phyloP scores from a whole-genome alignment of 2,888 invertebrate species.

The Dromius quadrimaculatus region DNA sequence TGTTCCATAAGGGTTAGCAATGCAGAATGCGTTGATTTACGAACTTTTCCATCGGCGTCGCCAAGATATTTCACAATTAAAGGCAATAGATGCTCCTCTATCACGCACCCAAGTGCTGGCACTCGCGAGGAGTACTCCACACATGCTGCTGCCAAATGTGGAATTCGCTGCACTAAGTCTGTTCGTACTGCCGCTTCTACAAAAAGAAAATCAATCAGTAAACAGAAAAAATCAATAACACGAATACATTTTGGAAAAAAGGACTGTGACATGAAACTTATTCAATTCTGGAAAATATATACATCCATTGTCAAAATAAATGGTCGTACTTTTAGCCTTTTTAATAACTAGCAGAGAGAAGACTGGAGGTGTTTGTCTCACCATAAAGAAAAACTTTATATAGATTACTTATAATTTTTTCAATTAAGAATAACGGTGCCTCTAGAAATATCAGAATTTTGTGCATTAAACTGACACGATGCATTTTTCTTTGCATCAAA shows the following conservation, averaged over 20 bases:
- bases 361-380: background rate
- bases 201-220: constrained; percentile 58
- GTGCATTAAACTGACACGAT: too few species aligned
- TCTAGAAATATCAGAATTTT: too few species aligned
- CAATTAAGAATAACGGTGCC: too few species aligned
- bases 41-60: constrained; percentile 73
- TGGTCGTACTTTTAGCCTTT: background rate
- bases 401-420: too few species aligned
- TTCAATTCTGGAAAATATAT: too few species aligned
- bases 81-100: constrained; percentile 72
- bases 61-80: constrained; percentile 74
- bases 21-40: constrained; percentile 75
- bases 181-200: constrained; percentile 73
- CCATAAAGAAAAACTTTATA: too few species aligned
- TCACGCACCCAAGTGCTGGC: constrained; percentile 68
- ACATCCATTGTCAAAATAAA: too few species aligned
- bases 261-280: too few species aligned
- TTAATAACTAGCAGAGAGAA: background rate
- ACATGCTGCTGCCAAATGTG: constrained; percentile 74
- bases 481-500: too few species aligned
- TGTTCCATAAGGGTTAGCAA: constrained; percentile 75
- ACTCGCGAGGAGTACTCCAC: constrained; percentile 67
- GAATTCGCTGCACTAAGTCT: constrained; percentile 76
- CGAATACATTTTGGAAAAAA: too few species aligned
- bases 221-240: too few species aligned